These are phyloP conservation scores for Phymatocera aterrima DNA, from an alignment of 2,888 invertebrate species.

Conservation along the genomic window DNA sequence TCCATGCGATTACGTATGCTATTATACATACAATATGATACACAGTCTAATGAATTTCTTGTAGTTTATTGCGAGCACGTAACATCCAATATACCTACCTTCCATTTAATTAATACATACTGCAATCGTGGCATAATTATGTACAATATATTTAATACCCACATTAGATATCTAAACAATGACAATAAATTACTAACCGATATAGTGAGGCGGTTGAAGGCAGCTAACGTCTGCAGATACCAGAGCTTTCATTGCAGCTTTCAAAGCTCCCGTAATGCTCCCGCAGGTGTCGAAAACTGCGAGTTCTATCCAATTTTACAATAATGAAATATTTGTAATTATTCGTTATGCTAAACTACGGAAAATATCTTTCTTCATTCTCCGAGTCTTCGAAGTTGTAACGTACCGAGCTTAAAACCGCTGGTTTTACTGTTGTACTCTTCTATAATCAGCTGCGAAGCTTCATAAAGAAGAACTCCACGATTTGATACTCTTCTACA, in stretches of 20 bases:
- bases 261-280: conserved; percentile 68
- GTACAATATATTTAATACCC: neutral
- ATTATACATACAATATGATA: too few relatives aligned
- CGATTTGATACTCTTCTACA: conserved; percentile 64
- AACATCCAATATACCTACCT: too few relatives aligned
- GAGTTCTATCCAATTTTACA: conserved; percentile 52
- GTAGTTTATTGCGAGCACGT: too few relatives aligned
- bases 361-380: neutral
- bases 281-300: conserved; percentile 72
- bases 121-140: too few relatives aligned
- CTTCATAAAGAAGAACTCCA: conserved; percentile 68
- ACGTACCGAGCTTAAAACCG: conserved; percentile 68
- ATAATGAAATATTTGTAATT: conserved; percentile 3
- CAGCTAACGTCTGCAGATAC: conserved; percentile 71
- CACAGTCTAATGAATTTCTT: too few relatives aligned
- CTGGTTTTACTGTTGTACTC: conserved; percentile 66
- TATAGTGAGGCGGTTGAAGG: conserved; percentile 70
- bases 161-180: neutral
- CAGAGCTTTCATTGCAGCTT: conserved; percentile 72
- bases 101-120: too few relatives aligned
- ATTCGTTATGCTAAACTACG: neutral
- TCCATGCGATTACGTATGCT: too few relatives aligned
- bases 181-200: conserved; percentile 62
- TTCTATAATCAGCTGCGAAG: conserved; percentile 64
- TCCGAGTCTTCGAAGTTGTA: too few relatives aligned